Conservation (phyloP, 1,140 invertebrate genomes). For the Potamilus streckersoni region DNA sequence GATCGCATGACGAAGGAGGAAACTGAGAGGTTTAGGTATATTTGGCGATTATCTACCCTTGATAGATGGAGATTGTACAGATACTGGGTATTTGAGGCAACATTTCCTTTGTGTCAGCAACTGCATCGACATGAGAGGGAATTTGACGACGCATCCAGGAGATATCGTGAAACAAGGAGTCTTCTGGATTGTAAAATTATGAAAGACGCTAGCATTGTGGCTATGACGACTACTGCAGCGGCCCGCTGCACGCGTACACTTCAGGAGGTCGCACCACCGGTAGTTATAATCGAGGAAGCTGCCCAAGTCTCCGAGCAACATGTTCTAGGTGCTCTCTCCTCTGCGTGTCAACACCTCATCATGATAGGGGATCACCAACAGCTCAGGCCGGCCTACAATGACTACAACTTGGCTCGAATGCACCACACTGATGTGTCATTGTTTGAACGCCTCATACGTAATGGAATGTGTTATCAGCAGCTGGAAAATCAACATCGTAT, state of each 20-base stretch:
- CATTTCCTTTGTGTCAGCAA: slow-evolving; percentile 2
- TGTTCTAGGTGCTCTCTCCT: too few species aligned
- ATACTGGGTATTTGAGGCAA: slow-evolving; percentile 44
- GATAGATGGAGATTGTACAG: slow-evolving; percentile 59
- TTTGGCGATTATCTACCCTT: slow-evolving; percentile 44
- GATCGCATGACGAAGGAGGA: slow-evolving; percentile 15
- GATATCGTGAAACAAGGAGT: slow-evolving; percentile 23
- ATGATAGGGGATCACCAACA: too few species aligned
- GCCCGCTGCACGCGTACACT: slow-evolving; percentile 32
- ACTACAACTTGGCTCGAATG: too few species aligned
- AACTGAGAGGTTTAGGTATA: slow-evolving; percentile 14
- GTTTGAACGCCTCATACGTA: too few species aligned
- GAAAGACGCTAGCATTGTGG: slow-evolving; percentile 47
- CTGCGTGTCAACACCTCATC: too few species aligned
- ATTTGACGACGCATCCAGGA: slow-evolving; percentile 26
- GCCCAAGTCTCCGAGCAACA: too few species aligned
- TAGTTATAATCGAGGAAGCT: slow-evolving; percentile 58
- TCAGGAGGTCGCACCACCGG: slow-evolving; percentile 31
- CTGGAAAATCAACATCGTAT: too few species aligned
- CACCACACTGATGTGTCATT: too few species aligned
- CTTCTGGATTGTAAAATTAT: slow-evolving; percentile 44
- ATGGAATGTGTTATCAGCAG: too few species aligned
- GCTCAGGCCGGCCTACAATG: too few species aligned
- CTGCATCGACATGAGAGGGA: slow-evolving; percentile 1
- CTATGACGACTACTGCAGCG: slow-evolving; percentile 60